Evolutionary conservation across 2,797 vertebrate genomes (phyloP).

Genomic region (Rhabdomys pumilio): DNA sequence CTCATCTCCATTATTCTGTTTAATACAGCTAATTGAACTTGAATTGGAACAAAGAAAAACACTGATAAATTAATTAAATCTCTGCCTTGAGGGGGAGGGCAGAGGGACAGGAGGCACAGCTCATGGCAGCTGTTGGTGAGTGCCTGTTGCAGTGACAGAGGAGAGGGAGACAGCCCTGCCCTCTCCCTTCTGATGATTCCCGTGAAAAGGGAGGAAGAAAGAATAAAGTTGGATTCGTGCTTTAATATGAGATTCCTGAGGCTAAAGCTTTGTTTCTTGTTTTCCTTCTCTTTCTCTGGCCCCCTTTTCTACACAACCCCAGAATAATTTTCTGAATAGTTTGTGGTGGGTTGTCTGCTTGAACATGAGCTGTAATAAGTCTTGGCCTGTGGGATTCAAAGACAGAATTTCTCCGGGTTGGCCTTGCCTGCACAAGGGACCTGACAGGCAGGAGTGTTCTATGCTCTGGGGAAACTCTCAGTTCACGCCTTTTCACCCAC

Average conservation of each 20-base stretch:
- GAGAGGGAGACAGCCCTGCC: rapidly evolving
- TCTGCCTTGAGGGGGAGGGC: not conserved
- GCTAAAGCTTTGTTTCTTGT: not conserved
- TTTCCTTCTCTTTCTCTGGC: not conserved
- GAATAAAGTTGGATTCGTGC: not conserved
- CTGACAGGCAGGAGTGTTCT: not conserved
- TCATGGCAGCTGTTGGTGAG: not conserved
- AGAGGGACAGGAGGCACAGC: not conserved
- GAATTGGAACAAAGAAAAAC: slow-evolving; percentile 59
- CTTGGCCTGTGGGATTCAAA: not conserved
- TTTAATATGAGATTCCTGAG: not conserved
- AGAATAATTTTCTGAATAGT: not conserved
- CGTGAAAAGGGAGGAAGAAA: not conserved
- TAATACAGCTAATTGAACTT: slow-evolving; percentile 61
- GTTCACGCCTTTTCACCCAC: not conserved
- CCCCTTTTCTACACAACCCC: too few species aligned
- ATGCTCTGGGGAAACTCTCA: rapidly evolving
- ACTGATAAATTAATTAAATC: slow-evolving; percentile 59
- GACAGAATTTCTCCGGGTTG: not conserved
- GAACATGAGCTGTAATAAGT: rapidly evolving
- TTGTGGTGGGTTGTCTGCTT: not conserved
- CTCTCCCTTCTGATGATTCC: not conserved
- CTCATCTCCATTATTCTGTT: not conserved
- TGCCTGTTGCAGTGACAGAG: rapidly evolving
- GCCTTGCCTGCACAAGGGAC: not conserved